Evolutionary conservation across 2,888 invertebrate genomes (phyloP).

Genomic region (Rhyacophila evoluta): DNA sequence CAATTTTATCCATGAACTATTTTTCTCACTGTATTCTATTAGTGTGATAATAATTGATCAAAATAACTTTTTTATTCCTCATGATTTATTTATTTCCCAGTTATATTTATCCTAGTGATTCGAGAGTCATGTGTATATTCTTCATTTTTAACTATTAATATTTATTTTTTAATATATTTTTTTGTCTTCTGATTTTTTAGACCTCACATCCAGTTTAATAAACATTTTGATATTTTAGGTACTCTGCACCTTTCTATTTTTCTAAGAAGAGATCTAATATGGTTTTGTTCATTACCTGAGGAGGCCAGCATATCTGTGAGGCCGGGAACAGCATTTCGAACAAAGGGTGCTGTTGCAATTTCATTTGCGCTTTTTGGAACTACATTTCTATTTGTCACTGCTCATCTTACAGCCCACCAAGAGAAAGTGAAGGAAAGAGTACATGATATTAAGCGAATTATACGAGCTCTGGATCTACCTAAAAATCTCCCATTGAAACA

Average conservation of each 20-base stretch:
- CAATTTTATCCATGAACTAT: too few species aligned
- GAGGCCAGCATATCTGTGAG: constrained; percentile 89
- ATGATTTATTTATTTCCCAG: too few species aligned
- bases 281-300: constrained; percentile 95
- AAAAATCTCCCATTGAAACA: constrained; percentile 82
- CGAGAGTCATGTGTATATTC: too few species aligned
- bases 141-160: too few species aligned
- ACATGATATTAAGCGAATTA: constrained; percentile 87
- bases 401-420: constrained; percentile 94
- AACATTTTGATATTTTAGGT: constrained; percentile 63
- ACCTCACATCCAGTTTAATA: too few species aligned
- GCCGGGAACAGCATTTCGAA: constrained; percentile 89
- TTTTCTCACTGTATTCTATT: too few species aligned
- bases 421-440: constrained; percentile 89
- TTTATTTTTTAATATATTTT: too few species aligned
- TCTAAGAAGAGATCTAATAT: constrained; percentile 90
- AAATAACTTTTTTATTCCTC: too few species aligned
- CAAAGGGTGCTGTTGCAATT: constrained; percentile 96
- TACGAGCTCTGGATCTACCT: constrained; percentile 84
- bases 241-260: constrained; percentile 91
- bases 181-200: too few species aligned
- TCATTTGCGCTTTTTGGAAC: constrained; percentile 95
- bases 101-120: too few species aligned
- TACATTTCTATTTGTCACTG: constrained; percentile 93
- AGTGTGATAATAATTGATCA: too few species aligned